Conservation (phyloP, 2,888 invertebrate genomes). For the Epistrophe grossulariae region DNA sequence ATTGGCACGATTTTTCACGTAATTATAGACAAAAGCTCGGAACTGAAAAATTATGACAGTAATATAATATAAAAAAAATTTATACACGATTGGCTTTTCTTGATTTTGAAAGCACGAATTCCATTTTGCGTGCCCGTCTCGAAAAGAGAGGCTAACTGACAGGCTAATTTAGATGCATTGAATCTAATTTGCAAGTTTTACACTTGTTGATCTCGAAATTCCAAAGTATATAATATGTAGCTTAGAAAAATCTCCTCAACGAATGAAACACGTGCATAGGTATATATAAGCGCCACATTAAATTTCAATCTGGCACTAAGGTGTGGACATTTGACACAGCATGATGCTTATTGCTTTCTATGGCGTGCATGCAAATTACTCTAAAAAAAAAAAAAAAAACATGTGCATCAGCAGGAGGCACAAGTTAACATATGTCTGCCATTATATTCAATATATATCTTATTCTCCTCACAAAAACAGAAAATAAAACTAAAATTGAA, state of each 20-base stretch:
- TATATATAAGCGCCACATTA: constrained; percentile 14
- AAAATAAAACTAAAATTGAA: not conserved
- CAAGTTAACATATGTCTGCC: constrained; percentile 8
- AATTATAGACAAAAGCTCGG: too few relatives aligned
- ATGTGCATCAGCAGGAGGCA: constrained; percentile 50
- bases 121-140: not conserved
- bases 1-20: too few relatives aligned
- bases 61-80: too few relatives aligned
- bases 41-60: too few relatives aligned
- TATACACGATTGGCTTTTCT: too few relatives aligned
- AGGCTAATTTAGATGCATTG: not conserved
- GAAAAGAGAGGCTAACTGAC: not conserved
- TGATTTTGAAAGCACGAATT: not conserved
- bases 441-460: not conserved
- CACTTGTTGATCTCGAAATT: not conserved
- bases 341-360: constrained; percentile 22
- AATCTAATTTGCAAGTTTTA: not conserved
- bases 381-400: constrained; percentile 32
- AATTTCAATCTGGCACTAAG: constrained; percentile 10
- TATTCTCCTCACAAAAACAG: not conserved
- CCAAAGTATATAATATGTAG: not conserved
- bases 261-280: not conserved
- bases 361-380: constrained; percentile 54
- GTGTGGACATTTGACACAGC: constrained; percentile 38
- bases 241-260: not conserved